Percentiles rank a stretch among this genome's conserved stretches.
phyloP scores from a whole-genome alignment of 2,888 invertebrate genomes.

The Gymnocheta viridis region DNA sequence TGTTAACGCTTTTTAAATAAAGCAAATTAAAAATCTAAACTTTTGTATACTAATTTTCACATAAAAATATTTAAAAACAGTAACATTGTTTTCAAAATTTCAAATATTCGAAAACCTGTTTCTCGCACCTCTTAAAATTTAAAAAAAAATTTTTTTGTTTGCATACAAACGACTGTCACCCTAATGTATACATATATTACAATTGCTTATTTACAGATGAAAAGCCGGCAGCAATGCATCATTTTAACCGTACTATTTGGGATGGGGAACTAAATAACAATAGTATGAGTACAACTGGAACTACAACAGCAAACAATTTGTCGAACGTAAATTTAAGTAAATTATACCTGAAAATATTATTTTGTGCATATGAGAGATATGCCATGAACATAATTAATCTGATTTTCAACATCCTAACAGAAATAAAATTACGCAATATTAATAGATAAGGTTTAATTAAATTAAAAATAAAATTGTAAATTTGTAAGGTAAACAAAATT shows the following conservation, averaged over 20 bases:
- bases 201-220: constrained; percentile 75
- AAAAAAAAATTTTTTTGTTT: too few relatives aligned
- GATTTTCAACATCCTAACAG: constrained; percentile 41
- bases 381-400: constrained; percentile 29
- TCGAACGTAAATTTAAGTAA: constrained; percentile 58
- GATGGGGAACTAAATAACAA: constrained; percentile 76
- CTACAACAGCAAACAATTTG: constrained; percentile 63
- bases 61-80: too few relatives aligned
- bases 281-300: constrained; percentile 73
- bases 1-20: too few relatives aligned
- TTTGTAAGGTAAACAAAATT: constrained; percentile 68
- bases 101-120: too few relatives aligned
- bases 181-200: neutral
- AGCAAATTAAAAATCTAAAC: too few relatives aligned
- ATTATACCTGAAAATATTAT: constrained; percentile 67
- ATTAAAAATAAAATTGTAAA: constrained; percentile 62
- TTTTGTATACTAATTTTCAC: too few relatives aligned
- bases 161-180: too few relatives aligned
- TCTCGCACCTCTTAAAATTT: too few relatives aligned
- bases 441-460: constrained; percentile 64
- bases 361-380: constrained; percentile 51
- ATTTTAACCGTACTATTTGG: constrained; percentile 80
- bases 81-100: too few relatives aligned
- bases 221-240: constrained; percentile 82
- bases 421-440: constrained; percentile 40